Evolutionary conservation across 2,797 vertebrate species (phyloP).

Genomic region (Periparus ater): DNA sequence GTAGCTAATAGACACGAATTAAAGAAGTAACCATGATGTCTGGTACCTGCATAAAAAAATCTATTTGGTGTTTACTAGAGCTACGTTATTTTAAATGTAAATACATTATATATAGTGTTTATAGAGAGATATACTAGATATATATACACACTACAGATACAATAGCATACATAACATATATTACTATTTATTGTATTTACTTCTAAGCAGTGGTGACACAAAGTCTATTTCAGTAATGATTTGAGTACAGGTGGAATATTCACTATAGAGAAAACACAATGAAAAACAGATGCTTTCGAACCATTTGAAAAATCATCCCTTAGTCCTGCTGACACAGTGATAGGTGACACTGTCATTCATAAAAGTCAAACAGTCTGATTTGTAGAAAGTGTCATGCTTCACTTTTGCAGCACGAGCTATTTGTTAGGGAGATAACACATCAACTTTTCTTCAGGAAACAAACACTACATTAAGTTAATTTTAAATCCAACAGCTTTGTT

Average conservation of each 20-base stretch:
- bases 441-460: neutral
- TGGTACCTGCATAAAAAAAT: neutral
- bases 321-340: conserved; percentile 9
- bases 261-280: neutral
- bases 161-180: neutral
- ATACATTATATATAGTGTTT: fast-evolving
- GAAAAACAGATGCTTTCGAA: conserved; percentile 10
- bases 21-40: neutral
- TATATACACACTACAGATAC: neutral
- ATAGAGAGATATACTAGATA: neutral
- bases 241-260: neutral
- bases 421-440: conserved; percentile 17
- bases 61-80: neutral
- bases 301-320: conserved; percentile 37
- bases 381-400: neutral
- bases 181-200: neutral
- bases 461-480: neutral
- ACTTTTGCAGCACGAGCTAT: neutral
- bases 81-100: neutral
- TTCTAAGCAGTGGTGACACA: neutral
- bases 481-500: conserved; percentile 35
- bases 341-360: conserved; percentile 2
- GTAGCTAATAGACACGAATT: neutral
- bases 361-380: neutral
- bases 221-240: neutral